Base-by-base conservation (phyloP, 1,140 invertebrate genomes). In the Trypoxylus dichotomus region DNA sequence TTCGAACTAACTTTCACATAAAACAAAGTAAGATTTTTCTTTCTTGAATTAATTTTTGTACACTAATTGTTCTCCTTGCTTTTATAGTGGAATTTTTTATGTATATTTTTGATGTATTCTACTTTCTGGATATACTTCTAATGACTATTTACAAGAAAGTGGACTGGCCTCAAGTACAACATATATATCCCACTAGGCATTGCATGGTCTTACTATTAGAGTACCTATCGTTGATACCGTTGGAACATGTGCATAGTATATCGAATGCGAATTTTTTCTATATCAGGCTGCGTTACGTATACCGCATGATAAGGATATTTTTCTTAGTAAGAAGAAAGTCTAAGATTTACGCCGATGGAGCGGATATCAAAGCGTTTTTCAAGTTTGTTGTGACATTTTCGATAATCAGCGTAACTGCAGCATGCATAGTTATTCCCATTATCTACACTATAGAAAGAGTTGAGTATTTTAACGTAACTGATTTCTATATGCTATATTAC, bases 21-120 rank as follows among this genome's bases (percentile, higher is more conserved):
- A 68, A 25, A 29, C 19, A 15, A 68, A 10, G 60, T 68, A 24
- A 68, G 60, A 19, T 60, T 8, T 21, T 42, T 42, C 11, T 11
- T 42, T 6, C 43, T 1, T 47, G 11, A 2, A 13, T 13, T 13
- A 11, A 47, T 54, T 54, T 54, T n/a, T n/a, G 19, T 54, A 7
- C 19, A n/a, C 19, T 54, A 47, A 0, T 47, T 13, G 15, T 19
- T 54, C 7, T n/a, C 10, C n/a, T 8, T n/a, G n/a, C n/a, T 24
- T 68, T 68, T 68, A 1, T 27, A 68, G 60, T 68, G 5, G 60
- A 21, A 2, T 24, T 27, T 1, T 68, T 74, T 10, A 60, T 74
- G 10, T 77, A 74, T n/a, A 15, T 47, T 32, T 74, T 74, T 19
- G 76, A 77, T n/a, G 11, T 77, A 13, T 72, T 77, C 72, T 74